Evolutionary conservation across 1,140 invertebrate genomes (phyloP).

Genomic region (Agrilus planipennis): DNA sequence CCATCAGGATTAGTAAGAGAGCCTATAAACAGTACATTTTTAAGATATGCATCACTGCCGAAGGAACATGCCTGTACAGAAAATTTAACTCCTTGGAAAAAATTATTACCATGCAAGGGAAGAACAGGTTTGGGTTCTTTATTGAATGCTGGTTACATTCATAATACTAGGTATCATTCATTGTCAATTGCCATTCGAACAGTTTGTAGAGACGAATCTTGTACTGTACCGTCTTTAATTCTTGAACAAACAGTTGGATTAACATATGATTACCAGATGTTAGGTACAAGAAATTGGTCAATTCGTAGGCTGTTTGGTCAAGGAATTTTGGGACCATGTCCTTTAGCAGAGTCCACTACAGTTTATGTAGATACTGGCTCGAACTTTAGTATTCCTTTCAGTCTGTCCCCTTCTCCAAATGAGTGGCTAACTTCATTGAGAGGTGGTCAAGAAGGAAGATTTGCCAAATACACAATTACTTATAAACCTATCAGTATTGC

Average conservation of each 20-base stretch:
- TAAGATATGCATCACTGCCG: slow-evolving; percentile 80
- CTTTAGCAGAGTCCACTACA: slow-evolving; percentile 60
- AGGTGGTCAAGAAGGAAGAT: slow-evolving; percentile 50
- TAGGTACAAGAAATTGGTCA: slow-evolving; percentile 66
- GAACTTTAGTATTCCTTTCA: slow-evolving; percentile 44
- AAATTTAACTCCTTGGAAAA: slow-evolving; percentile 97
- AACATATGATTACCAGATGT: slow-evolving; percentile 65
- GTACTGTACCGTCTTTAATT: slow-evolving; percentile 55
- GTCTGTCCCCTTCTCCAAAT: slow-evolving; percentile 44
- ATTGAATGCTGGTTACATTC: slow-evolving; percentile 81
- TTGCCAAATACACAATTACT: slow-evolving; percentile 58
- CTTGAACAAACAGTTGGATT: slow-evolving; percentile 73
- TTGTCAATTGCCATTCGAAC: slow-evolving; percentile 74
- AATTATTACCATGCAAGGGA: slow-evolving; percentile 84
- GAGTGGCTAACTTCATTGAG: slow-evolving; percentile 44
- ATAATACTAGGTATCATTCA: slow-evolving; percentile 90
- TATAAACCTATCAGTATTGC: slow-evolving; percentile 58
- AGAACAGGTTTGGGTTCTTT: slow-evolving; percentile 74
- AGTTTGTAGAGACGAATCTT: slow-evolving; percentile 54
- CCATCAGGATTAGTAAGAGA: slow-evolving; percentile 55
- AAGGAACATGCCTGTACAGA: slow-evolving; percentile 96
- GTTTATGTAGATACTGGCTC: slow-evolving; percentile 74
- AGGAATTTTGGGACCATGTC: slow-evolving; percentile 64
- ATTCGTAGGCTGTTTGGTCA: slow-evolving; percentile 76
- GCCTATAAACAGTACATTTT: slow-evolving; percentile 39